Percentiles rank a stretch among this genome's conserved stretches.
Evolutionary conservation across 2,888 invertebrate species (phyloP).

Genomic region (Tineola bisselliella): DNA sequence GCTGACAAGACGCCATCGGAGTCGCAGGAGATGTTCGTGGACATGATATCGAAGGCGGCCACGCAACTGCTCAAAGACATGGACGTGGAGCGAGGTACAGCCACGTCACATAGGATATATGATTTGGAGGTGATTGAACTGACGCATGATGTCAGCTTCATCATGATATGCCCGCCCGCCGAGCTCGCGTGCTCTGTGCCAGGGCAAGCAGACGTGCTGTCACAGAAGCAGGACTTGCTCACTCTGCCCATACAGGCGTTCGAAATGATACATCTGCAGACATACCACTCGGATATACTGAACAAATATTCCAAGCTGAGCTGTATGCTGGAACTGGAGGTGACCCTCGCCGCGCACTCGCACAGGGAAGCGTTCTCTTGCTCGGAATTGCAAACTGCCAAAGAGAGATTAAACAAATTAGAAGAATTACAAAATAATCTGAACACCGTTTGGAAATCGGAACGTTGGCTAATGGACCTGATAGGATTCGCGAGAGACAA

Average conservation of each 20-base stretch:
- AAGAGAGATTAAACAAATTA: constrained; percentile 82
- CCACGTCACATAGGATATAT: constrained; percentile 82
- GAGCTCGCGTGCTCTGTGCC: constrained; percentile 93
- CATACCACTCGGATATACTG: constrained; percentile 91
- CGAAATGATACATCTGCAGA: constrained; percentile 94
- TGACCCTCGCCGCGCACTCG: constrained; percentile 89
- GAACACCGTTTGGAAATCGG: constrained; percentile 91
- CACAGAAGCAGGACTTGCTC: constrained; percentile 85
- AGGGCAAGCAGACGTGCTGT: constrained; percentile 83
- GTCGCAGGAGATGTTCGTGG: constrained; percentile 83
- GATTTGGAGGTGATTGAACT: constrained; percentile 95
- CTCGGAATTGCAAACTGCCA: constrained; percentile 85
- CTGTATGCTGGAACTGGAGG: constrained; percentile 92
- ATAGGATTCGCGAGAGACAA: constrained; percentile 91
- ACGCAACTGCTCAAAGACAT: constrained; percentile 81
- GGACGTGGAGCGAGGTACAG: constrained; percentile 78
- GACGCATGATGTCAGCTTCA: constrained; percentile 88
- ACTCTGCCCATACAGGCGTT: constrained; percentile 93
- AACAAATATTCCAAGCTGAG: constrained; percentile 92
- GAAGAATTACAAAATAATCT: constrained; percentile 86
- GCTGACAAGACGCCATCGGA: constrained; percentile 69
- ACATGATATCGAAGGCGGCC: constrained; percentile 78
- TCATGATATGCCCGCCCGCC: constrained; percentile 91
- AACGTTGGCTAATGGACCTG: constrained; percentile 96
- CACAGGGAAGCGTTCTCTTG: constrained; percentile 95